A percentile compares a stretch with the other conserved stretches of the same genome.
phyloP scores from a whole-genome alignment of 2,113 vertebrate genomes.

The Myocastor coypus region DNA sequence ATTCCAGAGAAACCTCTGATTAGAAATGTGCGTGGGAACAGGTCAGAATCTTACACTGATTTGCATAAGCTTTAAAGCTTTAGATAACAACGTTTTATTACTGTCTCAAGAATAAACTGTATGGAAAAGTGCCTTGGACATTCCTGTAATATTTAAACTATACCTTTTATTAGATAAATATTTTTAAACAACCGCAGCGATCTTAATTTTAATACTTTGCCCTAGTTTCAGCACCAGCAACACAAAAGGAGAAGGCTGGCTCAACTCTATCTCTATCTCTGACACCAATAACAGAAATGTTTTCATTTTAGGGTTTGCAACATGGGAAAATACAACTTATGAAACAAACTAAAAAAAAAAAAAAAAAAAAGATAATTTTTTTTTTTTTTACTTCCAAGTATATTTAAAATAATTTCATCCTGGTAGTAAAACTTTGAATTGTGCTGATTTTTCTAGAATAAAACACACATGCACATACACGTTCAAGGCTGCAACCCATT shows the following conservation, averaged over 20 bases:
- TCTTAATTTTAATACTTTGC: constrained; percentile 1
- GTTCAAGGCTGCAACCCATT: not conserved
- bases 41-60: not conserved
- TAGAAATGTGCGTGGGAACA: not conserved
- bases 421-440: constrained; percentile 7
- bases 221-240: not conserved
- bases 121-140: constrained; percentile 6
- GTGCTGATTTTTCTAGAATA: not conserved
- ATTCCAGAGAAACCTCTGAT: not conserved
- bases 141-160: not conserved
- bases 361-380: no score
- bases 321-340: not conserved
- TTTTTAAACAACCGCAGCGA: not conserved
- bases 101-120: not conserved
- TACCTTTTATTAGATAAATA: not conserved
- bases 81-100: not conserved
- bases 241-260: not conserved
- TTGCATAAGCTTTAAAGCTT: constrained; percentile 45
- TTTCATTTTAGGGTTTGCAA: not conserved
- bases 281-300: not conserved
- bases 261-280: not conserved
- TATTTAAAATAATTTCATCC: constrained; percentile 10
- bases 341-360: not conserved
- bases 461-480: not conserved
- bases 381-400: not conserved